A percentile compares a stretch with the other conserved stretches of the same genome.
These are phyloP conservation scores for Drosophila melanosoma DNA, from an alignment of 2,888 invertebrate species.

Conservation along the genomic window DNA sequence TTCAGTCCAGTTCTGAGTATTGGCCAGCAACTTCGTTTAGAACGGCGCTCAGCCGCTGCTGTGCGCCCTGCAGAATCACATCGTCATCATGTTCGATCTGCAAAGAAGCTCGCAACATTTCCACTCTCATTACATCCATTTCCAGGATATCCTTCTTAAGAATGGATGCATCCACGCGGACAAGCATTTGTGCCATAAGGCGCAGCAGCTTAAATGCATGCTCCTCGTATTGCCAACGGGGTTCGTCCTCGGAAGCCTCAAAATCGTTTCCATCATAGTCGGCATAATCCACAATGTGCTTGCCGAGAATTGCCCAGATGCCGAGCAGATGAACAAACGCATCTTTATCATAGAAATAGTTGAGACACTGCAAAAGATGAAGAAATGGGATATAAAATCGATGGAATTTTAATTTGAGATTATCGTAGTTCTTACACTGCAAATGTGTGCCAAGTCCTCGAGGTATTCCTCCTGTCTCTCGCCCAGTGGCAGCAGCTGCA, in stretches of 20 bases:
- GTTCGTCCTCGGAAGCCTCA: slow-evolving; percentile 72
- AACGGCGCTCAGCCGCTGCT: slow-evolving; percentile 43
- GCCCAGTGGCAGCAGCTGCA: slow-evolving; percentile 79
- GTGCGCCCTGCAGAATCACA: slow-evolving; percentile 55
- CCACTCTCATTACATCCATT: slow-evolving; percentile 42
- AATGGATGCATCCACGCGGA: slow-evolving; percentile 24
- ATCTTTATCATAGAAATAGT: slow-evolving; percentile 82
- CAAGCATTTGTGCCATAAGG: slow-evolving; percentile 54
- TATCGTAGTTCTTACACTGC: slow-evolving; percentile 58
- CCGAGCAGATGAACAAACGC: slow-evolving; percentile 77
- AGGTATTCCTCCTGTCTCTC: slow-evolving; percentile 82
- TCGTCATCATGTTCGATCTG: slow-evolving; percentile 55
- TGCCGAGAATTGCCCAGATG: slow-evolving; percentile 75
- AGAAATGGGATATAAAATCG: background rate
- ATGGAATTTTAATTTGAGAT: rapidly evolving
- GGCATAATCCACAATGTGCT: slow-evolving; percentile 52
- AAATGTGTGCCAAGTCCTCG: slow-evolving; percentile 82
- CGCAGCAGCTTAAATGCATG: slow-evolving; percentile 62
- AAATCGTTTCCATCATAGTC: slow-evolving; percentile 60
- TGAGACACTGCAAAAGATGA: slow-evolving; percentile 73
- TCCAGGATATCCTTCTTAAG: slow-evolving; percentile 45
- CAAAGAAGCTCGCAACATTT: slow-evolving; percentile 50
- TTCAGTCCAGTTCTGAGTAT: slow-evolving; percentile 71
- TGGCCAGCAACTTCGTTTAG: slow-evolving; percentile 60
- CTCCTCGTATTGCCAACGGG: slow-evolving; percentile 67